Conservation (phyloP, 2,113 vertebrate species). For the Corapipo altera region DNA sequence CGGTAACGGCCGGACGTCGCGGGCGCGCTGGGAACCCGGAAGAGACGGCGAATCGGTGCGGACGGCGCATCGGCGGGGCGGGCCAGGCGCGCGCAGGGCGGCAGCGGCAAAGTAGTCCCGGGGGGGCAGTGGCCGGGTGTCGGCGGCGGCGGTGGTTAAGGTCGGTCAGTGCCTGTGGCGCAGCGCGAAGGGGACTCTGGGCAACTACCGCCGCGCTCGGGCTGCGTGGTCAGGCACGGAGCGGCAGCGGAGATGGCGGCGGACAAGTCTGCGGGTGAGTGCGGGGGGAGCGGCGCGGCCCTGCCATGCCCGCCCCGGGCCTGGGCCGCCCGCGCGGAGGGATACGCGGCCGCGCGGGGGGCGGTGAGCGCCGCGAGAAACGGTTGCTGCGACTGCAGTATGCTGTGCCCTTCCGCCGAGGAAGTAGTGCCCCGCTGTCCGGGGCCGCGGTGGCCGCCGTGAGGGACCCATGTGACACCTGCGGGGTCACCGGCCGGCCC, state of each 20-base stretch:
- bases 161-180: background rate
- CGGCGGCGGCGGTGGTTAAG: background rate
- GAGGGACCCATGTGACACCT: background rate
- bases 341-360: background rate
- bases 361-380: background rate
- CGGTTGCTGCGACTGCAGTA: fast-evolving
- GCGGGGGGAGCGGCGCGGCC: background rate
- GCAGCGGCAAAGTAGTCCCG: background rate
- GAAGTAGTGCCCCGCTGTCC: background rate
- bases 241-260: conserved; percentile 68
- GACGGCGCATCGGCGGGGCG: background rate
- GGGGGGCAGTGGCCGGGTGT: background rate
- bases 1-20: background rate
- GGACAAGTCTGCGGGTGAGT: conserved; percentile 76
- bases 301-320: background rate
- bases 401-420: background rate
- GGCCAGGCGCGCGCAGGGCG: background rate
- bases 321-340: background rate
- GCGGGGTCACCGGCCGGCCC: background rate
- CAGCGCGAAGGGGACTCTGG: background rate
- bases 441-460: background rate
- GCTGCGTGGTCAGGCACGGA: background rate
- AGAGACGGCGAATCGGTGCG: background rate
- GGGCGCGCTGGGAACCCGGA: background rate
- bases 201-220: background rate